A percentile compares a stretch with the other conserved stretches of the same genome.
Evolutionary conservation across 2,888 invertebrate species (phyloP).

Genomic region (Drosophila acutilabella): DNA sequence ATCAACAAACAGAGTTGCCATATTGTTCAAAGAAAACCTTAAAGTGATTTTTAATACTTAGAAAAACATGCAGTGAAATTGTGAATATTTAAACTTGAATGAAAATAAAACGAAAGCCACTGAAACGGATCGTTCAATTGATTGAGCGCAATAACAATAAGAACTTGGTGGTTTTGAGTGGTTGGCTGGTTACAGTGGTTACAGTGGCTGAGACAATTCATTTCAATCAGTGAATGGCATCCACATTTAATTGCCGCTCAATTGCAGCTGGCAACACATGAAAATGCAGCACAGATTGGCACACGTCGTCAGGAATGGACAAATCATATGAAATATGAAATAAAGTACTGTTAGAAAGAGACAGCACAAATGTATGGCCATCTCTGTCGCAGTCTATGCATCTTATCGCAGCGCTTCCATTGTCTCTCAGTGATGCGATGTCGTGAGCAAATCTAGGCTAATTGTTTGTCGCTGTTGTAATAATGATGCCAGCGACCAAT

Average conservation of each 20-base stretch:
- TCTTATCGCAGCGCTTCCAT: slow-evolving; percentile 7
- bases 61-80: too few relatives aligned
- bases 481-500: slow-evolving; percentile 83
- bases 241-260: slow-evolving; percentile 71
- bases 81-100: not conserved
- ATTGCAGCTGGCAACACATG: slow-evolving; percentile 42
- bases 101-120: not conserved
- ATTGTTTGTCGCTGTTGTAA: slow-evolving; percentile 81
- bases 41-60: slow-evolving; percentile 6
- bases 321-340: too few relatives aligned
- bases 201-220: slow-evolving; percentile 57
- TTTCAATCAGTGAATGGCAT: slow-evolving; percentile 72
- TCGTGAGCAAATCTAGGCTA: slow-evolving; percentile 76
- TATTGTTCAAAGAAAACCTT: not conserved
- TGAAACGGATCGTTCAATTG: not conserved
- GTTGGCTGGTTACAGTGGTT: not conserved
- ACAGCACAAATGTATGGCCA: not conserved
- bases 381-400: slow-evolving; percentile 7
- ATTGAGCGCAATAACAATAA: not conserved
- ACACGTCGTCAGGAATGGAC: slow-evolving; percentile 25
- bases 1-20: not conserved
- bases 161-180: not conserved
- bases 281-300: slow-evolving; percentile 54
- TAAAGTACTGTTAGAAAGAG: not conserved
- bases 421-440: slow-evolving; percentile 20